Conservation (phyloP, 2,797 vertebrate genomes). For the Sus cebifrons region DNA sequence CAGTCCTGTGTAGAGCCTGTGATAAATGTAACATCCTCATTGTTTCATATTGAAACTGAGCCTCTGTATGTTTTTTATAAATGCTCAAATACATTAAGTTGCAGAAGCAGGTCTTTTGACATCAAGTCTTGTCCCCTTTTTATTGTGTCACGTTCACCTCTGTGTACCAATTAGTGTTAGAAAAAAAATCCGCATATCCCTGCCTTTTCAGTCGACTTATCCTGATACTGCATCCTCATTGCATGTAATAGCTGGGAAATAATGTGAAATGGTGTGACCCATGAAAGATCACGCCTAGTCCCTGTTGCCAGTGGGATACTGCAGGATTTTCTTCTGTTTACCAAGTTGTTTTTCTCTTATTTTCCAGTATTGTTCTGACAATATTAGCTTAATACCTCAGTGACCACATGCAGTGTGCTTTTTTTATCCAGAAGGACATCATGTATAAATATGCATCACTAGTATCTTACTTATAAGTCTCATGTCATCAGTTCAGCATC, state of each 20-base stretch:
- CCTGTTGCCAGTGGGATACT: neutral
- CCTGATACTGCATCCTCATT: neutral
- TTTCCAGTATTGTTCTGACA: constrained; percentile 12
- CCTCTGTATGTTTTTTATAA: constrained; percentile 17
- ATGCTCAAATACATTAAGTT: neutral
- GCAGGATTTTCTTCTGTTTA: constrained; percentile 2
- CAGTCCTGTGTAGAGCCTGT: neutral
- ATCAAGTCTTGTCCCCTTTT: neutral
- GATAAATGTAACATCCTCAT: neutral
- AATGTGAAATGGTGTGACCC: neutral
- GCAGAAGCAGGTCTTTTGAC: constrained; percentile 8
- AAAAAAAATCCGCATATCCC: neutral
- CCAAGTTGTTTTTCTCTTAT: neutral
- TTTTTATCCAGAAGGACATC: neutral
- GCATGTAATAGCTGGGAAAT: neutral
- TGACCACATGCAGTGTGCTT: neutral
- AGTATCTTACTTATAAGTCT: constrained; percentile 19
- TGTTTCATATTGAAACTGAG: neutral
- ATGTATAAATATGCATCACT: neutral
- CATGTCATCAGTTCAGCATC: neutral
- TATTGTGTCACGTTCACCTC: neutral
- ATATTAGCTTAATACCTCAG: neutral
- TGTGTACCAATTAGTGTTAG: neutral
- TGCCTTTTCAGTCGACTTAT: neutral
- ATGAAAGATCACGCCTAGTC: neutral